These are phyloP conservation scores for Romanomermis culicivorax DNA, from an alignment of 2,888 invertebrate species.

Conservation along the genomic window DNA sequence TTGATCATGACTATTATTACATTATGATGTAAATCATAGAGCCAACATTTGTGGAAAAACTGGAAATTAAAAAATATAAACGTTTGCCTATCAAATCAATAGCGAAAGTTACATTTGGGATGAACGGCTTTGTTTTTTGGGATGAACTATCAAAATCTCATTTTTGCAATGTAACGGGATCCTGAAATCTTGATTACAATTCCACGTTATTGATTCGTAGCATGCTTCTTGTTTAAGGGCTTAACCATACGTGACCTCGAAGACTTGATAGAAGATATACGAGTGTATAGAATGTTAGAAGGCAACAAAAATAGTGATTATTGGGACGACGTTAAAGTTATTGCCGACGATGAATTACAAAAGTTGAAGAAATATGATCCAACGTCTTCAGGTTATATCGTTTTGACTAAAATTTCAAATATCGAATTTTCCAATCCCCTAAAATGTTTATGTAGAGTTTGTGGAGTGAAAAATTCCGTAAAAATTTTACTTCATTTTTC, in stretches of 20 bases:
- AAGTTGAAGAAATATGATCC: slow-evolving; percentile 53
- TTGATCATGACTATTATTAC: too few relatives aligned
- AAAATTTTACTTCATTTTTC: background rate
- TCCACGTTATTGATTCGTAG: too few relatives aligned
- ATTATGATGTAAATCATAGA: too few relatives aligned
- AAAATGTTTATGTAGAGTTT: background rate
- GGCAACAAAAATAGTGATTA: slow-evolving; percentile 64
- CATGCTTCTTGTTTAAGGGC: too few relatives aligned
- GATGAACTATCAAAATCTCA: too few relatives aligned
- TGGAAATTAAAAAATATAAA: too few relatives aligned
- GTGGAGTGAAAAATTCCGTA: background rate
- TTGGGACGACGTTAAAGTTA: slow-evolving; percentile 86
- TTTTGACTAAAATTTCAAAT: background rate
- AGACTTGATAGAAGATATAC: slow-evolving; percentile 84
- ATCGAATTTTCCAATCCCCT: background rate
- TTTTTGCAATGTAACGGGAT: too few relatives aligned
- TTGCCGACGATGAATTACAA: slow-evolving; percentile 72
- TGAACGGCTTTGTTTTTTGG: too few relatives aligned
- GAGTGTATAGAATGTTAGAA: slow-evolving; percentile 73
- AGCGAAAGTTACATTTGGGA: too few relatives aligned
- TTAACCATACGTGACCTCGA: slow-evolving; percentile 70
- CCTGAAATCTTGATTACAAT: too few relatives aligned
- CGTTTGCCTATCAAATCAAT: too few relatives aligned
- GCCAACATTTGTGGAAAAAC: too few relatives aligned
- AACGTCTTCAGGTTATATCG: slow-evolving; percentile 14